Percentiles rank a stretch among this genome's conserved stretches.
Evolutionary conservation across 2,888 invertebrate genomes (phyloP).

Genomic region (Sphecodes monilicornis): DNA sequence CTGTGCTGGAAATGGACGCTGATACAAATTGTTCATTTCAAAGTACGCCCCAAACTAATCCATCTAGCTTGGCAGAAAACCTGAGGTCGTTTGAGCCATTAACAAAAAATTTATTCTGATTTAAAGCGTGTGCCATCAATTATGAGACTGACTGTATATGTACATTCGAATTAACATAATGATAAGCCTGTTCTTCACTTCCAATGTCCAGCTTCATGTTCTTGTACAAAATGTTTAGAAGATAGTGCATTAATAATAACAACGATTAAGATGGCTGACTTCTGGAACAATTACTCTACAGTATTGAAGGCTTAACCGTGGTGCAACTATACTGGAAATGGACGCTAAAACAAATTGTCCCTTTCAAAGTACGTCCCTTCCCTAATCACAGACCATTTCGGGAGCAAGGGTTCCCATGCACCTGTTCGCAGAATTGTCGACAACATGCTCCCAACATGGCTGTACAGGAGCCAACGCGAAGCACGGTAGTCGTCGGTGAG

Average conservation of each 20-base stretch:
- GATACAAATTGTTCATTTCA: no score
- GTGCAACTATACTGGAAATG: not conserved
- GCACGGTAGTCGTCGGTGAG: slow-evolving; percentile 26
- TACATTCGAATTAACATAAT: no score
- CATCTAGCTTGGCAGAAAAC: no score
- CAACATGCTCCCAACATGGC: not conserved
- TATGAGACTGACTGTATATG: no score
- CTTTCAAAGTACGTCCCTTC: not conserved
- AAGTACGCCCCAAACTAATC: no score
- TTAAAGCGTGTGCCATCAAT: no score
- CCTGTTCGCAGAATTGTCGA: slow-evolving; percentile 1
- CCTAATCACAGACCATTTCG: not conserved
- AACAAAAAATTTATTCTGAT: no score
- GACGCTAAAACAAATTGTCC: not conserved
- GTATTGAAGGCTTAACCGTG: not conserved
- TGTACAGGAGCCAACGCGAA: not conserved
- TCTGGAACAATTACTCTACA: not conserved
- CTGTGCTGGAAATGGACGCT: no score
- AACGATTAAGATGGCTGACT: not conserved
- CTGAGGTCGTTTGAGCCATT: no score
- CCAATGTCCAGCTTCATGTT: not conserved
- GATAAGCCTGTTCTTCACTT: not conserved
- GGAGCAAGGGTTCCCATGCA: not conserved
- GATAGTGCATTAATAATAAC: not conserved
- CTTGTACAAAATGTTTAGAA: not conserved